Conservation (phyloP, 2,113 vertebrate genomes). For the Otocyon megalotis region DNA sequence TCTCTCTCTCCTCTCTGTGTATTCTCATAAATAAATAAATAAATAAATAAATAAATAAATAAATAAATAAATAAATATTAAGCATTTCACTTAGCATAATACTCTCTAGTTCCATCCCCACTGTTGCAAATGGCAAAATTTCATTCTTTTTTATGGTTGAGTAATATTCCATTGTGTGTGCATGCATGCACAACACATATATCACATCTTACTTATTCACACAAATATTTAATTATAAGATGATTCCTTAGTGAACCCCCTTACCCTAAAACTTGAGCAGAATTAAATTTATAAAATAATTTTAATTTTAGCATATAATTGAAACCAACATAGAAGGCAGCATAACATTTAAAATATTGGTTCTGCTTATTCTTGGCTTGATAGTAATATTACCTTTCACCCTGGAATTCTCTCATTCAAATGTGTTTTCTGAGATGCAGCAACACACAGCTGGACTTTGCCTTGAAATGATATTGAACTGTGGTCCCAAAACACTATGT, state of each 20-base stretch:
- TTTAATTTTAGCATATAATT: neutral
- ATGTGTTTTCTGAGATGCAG: neutral
- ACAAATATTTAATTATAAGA: neutral
- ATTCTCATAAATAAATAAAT: too few relatives aligned
- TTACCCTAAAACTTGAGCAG: neutral
- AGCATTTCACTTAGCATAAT: neutral
- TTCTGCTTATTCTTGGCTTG: neutral
- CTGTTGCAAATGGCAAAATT: neutral
- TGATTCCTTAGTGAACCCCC: neutral
- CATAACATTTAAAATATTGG: neutral
- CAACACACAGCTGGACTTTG: neutral
- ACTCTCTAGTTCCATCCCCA: neutral
- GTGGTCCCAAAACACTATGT: neutral
- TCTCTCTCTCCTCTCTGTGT: too few relatives aligned
- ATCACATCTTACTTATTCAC: neutral
- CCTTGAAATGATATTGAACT: neutral
- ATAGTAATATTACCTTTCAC: neutral
- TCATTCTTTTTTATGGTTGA: neutral
- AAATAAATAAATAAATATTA: too few relatives aligned
- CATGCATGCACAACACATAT: neutral
- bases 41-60: too few relatives aligned
- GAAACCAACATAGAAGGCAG: neutral
- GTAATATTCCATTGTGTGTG: neutral
- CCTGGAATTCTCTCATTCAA: neutral
- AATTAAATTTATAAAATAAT: neutral